phyloP scores from a whole-genome alignment of 2,888 invertebrate genomes.

The Watsonalla cultraria region DNA sequence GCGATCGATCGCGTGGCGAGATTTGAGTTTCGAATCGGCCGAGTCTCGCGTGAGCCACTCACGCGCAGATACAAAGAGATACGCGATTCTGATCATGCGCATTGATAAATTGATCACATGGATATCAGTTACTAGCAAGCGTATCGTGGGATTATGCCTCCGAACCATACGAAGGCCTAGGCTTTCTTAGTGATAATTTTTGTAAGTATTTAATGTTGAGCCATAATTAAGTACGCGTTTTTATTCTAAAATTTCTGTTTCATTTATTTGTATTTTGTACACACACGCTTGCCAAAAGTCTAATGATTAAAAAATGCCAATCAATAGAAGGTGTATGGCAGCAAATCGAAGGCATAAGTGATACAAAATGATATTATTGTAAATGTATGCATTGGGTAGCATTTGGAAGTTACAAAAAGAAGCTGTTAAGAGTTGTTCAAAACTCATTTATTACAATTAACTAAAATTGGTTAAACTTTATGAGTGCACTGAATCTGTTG shows the following conservation, averaged over 20 bases:
- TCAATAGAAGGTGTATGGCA: no score
- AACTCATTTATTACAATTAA: background rate
- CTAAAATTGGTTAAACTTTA: background rate
- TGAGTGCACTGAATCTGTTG: background rate
- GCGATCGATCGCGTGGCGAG: conserved; percentile 46
- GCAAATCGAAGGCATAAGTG: no score
- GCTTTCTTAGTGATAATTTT: conserved; percentile 12
- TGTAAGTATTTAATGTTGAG: background rate
- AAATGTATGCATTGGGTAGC: no score
- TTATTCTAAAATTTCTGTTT: no score
- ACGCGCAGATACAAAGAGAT: conserved; percentile 57
- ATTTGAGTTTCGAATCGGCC: conserved; percentile 39
- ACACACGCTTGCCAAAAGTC: no score
- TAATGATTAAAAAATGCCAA: no score
- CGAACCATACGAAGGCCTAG: conserved; percentile 17
- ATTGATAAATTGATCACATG: conserved; percentile 65
- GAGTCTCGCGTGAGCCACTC: conserved; percentile 44
- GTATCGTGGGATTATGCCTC: conserved; percentile 47
- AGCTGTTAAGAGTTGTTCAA: background rate
- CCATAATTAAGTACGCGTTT: no score
- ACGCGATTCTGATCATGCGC: conserved; percentile 59
- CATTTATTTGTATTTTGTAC: no score
- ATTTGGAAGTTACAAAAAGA: no score
- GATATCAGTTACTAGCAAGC: conserved; percentile 56
- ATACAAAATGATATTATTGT: no score